Base-by-base conservation (phyloP, 1,140 invertebrate genomes). In the Bursaphelenchus mucronatus region DNA sequence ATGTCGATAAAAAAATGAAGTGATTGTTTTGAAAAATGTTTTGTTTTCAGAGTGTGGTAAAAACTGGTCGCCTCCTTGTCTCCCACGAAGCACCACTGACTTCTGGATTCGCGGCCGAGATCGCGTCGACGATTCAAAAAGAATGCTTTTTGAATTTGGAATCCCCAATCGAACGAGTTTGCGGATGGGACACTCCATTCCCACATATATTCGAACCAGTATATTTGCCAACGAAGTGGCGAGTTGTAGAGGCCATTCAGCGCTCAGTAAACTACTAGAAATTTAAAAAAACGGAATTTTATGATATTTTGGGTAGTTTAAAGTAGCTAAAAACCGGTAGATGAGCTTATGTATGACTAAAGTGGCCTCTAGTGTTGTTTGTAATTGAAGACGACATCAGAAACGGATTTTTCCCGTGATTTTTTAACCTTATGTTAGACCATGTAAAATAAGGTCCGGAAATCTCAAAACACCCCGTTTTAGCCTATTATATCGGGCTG, bases 111-210 rank as follows among this genome's bases (percentile, higher is more conserved):
- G 95, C 90, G 5, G 89, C 92, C n/a, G 95, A 98, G 86, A 84
- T 98, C 10, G 90, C 94, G 30, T 90, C 94, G 0, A 88, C 89
- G 8, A 88, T 99, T 74, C 93, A 97, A 90, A 87, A 90, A 75
- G 88, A 93, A 75, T 98, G 94, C 82, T 98, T 99, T 82, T 85
- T 97, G 45, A 86, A 93, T 81, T 85, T 98, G 63, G 93, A 97
- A 83, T 91, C 94, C 8, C 95, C 95, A 0, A 85, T 98, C 13
- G 83, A 86, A 53, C 86, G 95, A 78, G 90, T 96, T 3, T 88
- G 91, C 52, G 95, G 95, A n/a, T 94, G 91, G 86, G 95, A 99
- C 84, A 92, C 92, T 6, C 94, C 95, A 3, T 97, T 98, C 84
- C 91, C 95, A 8, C 91, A 94, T 83, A 86, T 96, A 4, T 95